Percentiles rank a stretch among this genome's conserved stretches.
Evolutionary conservation across 2,113 vertebrate species (phyloP).

Genomic region (Elaphurus davidianus): DNA sequence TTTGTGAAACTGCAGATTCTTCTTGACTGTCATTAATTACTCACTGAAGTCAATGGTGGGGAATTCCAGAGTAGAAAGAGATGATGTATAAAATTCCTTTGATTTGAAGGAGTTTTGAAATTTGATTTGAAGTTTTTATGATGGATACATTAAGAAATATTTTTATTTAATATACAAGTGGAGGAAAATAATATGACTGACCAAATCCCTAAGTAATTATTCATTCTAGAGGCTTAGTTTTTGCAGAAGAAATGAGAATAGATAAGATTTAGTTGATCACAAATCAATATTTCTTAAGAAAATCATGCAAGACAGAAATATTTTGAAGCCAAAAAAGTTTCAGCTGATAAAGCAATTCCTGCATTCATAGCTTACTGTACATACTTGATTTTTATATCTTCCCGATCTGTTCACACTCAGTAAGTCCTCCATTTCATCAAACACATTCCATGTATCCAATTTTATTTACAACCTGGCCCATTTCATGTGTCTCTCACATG

Average conservation of each 20-base stretch:
- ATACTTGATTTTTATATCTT: background rate
- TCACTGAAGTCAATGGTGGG: background rate
- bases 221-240: conserved; percentile 1
- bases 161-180: background rate
- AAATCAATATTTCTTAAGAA: conserved; percentile 8
- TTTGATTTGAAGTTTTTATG: background rate
- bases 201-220: background rate
- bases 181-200: background rate
- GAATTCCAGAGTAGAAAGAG: too few species aligned
- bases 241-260: background rate
- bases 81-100: background rate
- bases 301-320: background rate
- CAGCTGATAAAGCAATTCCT: background rate
- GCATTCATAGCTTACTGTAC: background rate
- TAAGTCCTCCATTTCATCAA: background rate
- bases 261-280: background rate
- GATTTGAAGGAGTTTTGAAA: background rate
- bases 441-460: background rate
- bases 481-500: background rate
- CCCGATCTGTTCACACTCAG: background rate
- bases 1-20: background rate
- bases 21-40: background rate
- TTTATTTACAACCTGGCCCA: background rate
- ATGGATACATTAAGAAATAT: background rate
- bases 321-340: background rate